phyloP scores from a whole-genome alignment of 2,797 vertebrate species.

The Pipistrellus nathusii region DNA sequence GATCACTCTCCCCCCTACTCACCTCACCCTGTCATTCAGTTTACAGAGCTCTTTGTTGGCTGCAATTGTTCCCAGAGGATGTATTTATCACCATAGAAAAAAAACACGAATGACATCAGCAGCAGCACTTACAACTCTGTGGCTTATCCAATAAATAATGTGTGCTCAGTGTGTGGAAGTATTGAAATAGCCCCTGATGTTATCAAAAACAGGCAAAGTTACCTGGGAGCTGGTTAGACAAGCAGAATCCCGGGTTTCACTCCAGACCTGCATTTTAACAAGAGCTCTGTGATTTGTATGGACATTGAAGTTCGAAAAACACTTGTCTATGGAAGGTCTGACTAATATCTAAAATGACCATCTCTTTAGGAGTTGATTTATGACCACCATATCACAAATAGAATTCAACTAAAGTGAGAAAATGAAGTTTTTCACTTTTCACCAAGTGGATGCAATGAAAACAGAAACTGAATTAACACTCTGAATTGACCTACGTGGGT shows the following conservation, averaged over 20 bases:
- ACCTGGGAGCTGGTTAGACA: background rate
- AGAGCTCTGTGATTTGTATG: background rate
- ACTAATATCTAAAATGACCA: background rate
- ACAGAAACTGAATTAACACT: background rate
- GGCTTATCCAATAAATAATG: slow-evolving; percentile 77
- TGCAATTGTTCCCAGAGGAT: slow-evolving; percentile 68
- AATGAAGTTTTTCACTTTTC: slow-evolving; percentile 2
- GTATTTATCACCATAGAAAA: slow-evolving; percentile 76
- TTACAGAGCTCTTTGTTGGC: slow-evolving; percentile 75
- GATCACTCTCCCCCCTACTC: slow-evolving; percentile 6
- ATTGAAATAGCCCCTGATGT: background rate
- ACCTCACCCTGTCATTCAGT: slow-evolving; percentile 69
- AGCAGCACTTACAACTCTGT: slow-evolving; percentile 64
- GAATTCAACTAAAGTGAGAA: slow-evolving; percentile 8
- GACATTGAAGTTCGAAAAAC: background rate
- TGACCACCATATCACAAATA: background rate
- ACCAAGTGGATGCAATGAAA: background rate
- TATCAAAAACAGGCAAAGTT: background rate
- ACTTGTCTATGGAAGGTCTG: background rate
- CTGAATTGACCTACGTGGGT: background rate
- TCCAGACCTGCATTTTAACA: background rate
- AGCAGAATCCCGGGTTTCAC: background rate
- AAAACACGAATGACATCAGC: slow-evolving; percentile 77
- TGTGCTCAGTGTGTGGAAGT: slow-evolving; percentile 35
- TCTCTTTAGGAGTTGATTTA: slow-evolving; percentile 3